Evolutionary conservation across 2,888 invertebrate species (phyloP).

Genomic region (Onthophagus sagittarius): DNA sequence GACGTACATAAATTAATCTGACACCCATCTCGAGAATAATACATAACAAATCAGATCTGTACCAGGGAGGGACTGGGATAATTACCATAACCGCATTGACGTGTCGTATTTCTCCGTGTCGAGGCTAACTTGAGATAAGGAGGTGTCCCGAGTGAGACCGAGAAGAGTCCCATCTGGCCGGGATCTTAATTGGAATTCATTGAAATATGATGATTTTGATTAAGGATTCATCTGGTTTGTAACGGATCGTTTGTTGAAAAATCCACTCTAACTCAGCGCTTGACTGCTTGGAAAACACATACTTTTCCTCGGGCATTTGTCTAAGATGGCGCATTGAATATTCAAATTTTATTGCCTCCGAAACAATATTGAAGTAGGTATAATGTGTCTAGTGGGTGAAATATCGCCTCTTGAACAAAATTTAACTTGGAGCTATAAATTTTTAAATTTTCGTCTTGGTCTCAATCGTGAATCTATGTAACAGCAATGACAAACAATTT

Average conservation of each 20-base stretch:
- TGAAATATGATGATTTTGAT: neutral
- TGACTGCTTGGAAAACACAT: neutral
- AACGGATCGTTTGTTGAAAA: neutral
- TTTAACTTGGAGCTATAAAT: neutral
- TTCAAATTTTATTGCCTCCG: neutral
- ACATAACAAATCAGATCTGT: neutral
- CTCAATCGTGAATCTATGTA: neutral
- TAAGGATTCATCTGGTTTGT: neutral
- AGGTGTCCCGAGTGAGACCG: neutral
- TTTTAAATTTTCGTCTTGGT: neutral
- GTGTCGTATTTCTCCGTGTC: neutral
- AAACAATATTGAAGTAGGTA: neutral
- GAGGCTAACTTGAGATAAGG: neutral
- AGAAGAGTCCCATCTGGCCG: neutral
- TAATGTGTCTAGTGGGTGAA: neutral
- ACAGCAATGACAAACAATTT: too few relatives aligned
- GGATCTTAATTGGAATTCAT: neutral
- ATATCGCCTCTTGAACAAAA: neutral
- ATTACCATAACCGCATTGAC: neutral
- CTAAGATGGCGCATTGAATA: neutral
- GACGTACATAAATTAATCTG: neutral
- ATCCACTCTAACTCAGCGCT: neutral
- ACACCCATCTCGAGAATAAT: neutral
- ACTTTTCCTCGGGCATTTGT: neutral
- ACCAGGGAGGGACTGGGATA: neutral